Evolutionary conservation across 2,797 vertebrate species (phyloP).

Genomic region (Zonotrichia albicollis): DNA sequence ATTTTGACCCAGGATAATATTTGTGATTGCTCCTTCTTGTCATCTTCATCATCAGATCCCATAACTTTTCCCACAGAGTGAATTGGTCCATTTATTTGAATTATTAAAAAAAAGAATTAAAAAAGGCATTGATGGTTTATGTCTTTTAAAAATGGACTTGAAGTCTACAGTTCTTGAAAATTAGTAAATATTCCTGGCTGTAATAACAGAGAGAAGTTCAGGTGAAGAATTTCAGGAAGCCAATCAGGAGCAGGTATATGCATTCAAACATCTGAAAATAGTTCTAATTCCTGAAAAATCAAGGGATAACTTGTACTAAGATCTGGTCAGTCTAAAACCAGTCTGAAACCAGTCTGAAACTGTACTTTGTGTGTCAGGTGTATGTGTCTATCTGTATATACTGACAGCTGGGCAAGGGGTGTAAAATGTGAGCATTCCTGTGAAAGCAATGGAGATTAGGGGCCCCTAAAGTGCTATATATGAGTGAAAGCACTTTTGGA

Average conservation of each 20-base stretch:
- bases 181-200: neutral
- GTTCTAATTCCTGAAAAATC: neutral
- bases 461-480: neutral
- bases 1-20: neutral
- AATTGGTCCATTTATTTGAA: neutral
- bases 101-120: rapidly evolving
- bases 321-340: neutral
- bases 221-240: neutral
- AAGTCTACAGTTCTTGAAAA: neutral
- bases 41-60: neutral
- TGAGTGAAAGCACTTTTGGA: neutral
- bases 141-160: neutral
- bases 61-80: neutral
- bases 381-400: neutral
- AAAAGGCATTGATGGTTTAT: neutral
- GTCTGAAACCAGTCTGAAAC: neutral
- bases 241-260: neutral
- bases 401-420: neutral
- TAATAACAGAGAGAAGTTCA: neutral
- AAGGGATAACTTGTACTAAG: neutral
- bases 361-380: neutral
- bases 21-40: neutral
- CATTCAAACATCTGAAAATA: neutral
- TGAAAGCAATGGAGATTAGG: rapidly evolving
- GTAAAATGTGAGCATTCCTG: neutral